Conservation (phyloP, 2,888 invertebrate species). For the Chymomyza amoena region DNA sequence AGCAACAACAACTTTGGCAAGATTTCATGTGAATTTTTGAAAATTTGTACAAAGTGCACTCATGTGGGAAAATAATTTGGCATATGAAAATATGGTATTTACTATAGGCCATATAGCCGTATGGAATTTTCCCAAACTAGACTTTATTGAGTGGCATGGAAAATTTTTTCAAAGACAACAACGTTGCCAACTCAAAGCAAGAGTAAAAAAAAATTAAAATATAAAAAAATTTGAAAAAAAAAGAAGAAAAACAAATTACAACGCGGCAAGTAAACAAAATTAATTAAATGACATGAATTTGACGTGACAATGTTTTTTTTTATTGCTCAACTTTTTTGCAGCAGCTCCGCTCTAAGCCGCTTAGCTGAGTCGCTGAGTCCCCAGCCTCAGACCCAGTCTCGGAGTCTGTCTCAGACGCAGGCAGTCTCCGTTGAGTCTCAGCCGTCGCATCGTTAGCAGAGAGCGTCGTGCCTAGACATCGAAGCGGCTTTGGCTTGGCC, state of each 20-base stretch:
- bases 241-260: conserved; percentile 60
- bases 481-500: conserved; percentile 18
- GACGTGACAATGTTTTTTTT: conserved; percentile 72
- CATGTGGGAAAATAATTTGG: conserved; percentile 62
- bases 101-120: conserved; percentile 30
- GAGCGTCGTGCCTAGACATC: conserved; percentile 44
- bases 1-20: conserved; percentile 44
- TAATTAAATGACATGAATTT: conserved; percentile 73
- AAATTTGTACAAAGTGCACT: conserved; percentile 64
- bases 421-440: neutral
- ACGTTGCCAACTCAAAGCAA: conserved; percentile 42
- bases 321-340: conserved; percentile 27
- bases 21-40: conserved; percentile 65
- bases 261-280: conserved; percentile 70
- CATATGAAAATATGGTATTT: conserved; percentile 7
- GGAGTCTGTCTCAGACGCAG: conserved; percentile 9
- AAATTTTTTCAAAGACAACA: conserved; percentile 67
- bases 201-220: conserved; percentile 4
- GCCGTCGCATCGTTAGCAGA: conserved; percentile 16
- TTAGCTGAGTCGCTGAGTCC: conserved; percentile 51
- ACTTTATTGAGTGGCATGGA: conserved; percentile 37
- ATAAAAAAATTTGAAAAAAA: neutral
- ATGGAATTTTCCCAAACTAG: conserved; percentile 55
- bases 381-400: conserved; percentile 1
- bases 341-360: conserved; percentile 42